Evolutionary conservation across 2,113 vertebrate species (phyloP), one percentile per base, ranked within the genome.

Genomic region (Canis aureus): DNA sequence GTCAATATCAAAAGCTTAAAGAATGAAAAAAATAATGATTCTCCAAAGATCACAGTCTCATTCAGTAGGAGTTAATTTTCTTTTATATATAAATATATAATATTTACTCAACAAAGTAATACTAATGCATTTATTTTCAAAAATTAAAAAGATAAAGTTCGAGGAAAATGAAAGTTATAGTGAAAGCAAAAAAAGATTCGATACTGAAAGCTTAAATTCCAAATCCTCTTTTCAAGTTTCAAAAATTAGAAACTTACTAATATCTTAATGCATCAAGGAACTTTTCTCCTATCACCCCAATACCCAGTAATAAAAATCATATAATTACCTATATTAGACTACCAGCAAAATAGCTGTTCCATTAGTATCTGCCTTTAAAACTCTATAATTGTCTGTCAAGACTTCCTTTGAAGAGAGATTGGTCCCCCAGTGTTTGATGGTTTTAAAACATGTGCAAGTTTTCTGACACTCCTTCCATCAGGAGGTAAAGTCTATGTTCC

Each of bases 251-350:
- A 62, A 32, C 38, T 81, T 51, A 57, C 15, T 83, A 87, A 93
- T 93, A 96, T 94, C 35, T 83, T 81, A 93, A 97, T 51, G 59
- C 23, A 87, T 69, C 15, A 88, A 97, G 89, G 16, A 74, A 94
- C 3, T 57, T 78, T 91, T 96, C 9, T 85, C 71, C 38, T 83
- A 83, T 17, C 9, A 67, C 2, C 10, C 11, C 38, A 83, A 91
- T 57, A 29, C 1, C 60, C 64, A 85, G 11, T 66, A 92, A 53
- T 67, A 32, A 57, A 94, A 94, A 71, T 78, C 11, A 79, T 32
- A n/a, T 83, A 81, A 66, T 84, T 92, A 82, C 60, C 60, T 82
- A 92, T 51, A 92, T 91, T 35, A 80, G n/a, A 55, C 17, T 53
- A 60, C 51, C 23, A 80, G 23, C 87, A 92, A 92, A 95, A 19